Evolutionary conservation across 1,140 invertebrate genomes (phyloP).

Genomic region (Pantala flavescens): DNA sequence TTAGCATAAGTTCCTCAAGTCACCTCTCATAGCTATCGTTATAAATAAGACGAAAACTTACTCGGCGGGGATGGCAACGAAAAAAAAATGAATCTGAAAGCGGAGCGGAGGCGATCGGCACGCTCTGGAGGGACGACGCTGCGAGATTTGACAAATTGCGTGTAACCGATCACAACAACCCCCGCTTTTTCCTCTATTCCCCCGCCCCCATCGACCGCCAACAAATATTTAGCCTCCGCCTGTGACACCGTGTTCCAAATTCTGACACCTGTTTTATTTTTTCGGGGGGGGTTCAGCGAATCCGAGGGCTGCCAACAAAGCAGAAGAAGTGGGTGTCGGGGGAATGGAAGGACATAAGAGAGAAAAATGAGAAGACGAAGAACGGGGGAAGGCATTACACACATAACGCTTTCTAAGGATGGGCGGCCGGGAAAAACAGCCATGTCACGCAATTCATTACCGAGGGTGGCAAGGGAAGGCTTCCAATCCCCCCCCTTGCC

Average conservation of each 20-base stretch:
- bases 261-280: neutral
- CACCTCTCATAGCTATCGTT: too few species aligned
- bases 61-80: too few species aligned
- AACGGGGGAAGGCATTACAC: neutral
- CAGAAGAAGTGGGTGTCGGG: neutral
- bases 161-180: neutral
- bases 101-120: too few species aligned
- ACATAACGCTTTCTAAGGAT: conserved; percentile 2
- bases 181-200: neutral
- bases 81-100: too few species aligned
- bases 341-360: too few species aligned
- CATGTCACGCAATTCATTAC: neutral
- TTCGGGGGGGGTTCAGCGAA: too few species aligned
- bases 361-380: too few species aligned
- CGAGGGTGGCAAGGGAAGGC: neutral
- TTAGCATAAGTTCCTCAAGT: too few species aligned
- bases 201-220: neutral
- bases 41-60: too few species aligned
- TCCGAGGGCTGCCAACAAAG: too few species aligned
- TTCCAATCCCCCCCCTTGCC: too few species aligned
- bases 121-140: neutral
- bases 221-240: neutral
- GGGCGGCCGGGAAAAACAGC: neutral
- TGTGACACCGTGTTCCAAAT: neutral
- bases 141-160: neutral